Evolutionary conservation across 2,888 invertebrate genomes (phyloP), one percentile per base, ranked within the genome.

Genomic region (Diplolepis rosae): DNA sequence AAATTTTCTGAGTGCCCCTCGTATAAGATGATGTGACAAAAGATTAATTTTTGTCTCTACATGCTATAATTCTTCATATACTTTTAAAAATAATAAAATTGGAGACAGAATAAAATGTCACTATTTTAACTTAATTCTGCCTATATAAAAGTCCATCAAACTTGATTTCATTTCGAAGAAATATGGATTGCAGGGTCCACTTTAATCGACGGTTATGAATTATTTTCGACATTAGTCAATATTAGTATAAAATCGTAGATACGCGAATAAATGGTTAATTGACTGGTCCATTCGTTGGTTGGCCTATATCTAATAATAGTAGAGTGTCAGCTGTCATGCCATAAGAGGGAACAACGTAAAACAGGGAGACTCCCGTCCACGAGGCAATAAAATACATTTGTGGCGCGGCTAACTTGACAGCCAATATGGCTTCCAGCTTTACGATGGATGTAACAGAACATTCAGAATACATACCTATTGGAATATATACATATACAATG

Each of bases 351-450:
- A 70, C 66, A 66, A 73, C 71, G 69, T 74, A 74, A 74, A 74
- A 72, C 68, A 67, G 50, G 66, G 70, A 72, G 68, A 69, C 72
- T 72, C 70, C 48, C 74, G 74, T 76, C 74, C 76, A 66, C 72
- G 67, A 52, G 72, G 76, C 71, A 77, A 76, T 76, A 76, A 76
- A 76, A 71, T 76, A 73, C 77, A 77, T 76, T 77, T 72, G 74
- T 72, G 68, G 66, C 56, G 73, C 68, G 69, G 70, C 70, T 69
- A 77, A 76, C 73, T 66, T 71, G 70, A 76, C 77, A 77, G 71
- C 71, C 71, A 74, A 77, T 76, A 76, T 73, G 74, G 76, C 74
- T 76, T 69, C 71, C 73, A 73, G 68, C 45, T 67, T 76, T 76
- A 74, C 76, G 77, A 77, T 73, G 70, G 72, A 72, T 72, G 71